Evolutionary conservation across 2,888 invertebrate species (phyloP), one percentile per base, ranked within the genome.

Genomic region (Corythucha ciliata): DNA sequence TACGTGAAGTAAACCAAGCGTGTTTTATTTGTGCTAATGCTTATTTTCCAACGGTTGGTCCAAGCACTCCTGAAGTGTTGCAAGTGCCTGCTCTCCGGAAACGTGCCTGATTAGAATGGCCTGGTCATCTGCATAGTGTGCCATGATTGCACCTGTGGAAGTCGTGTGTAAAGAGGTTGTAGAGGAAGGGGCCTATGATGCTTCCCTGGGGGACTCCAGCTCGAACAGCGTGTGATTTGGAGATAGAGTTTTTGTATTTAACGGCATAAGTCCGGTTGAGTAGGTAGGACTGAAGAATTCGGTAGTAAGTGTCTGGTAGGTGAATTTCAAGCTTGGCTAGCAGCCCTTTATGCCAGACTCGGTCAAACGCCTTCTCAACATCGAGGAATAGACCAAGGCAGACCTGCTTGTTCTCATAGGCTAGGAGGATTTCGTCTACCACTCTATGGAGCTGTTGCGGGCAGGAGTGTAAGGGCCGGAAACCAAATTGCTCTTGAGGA

Each of bases 121-220:
- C 20, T 32, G 45, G 24, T 45, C 45, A 27, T 45, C 45, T 12
- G 22, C 47, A 20, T 34, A 34, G 12, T 34, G 33, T 22, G 34
- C 46, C 36, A 24, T 34, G 10, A 16, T 21, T 34, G 26, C 18
- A 25, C 34, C 16, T 36, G 16, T 46, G 52, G 12, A 48, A 18
- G 32, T 52, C 52, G 18, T 45, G 14, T 14, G 33, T 24, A 33
- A 47, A 47, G 16, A 47, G 4, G 16, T 18, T 34, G 37, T 52
- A 47, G 20, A 47, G 47, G 46, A 52, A 14, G 8, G 47, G 52
- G n/a, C 47, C 46, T 18, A 52, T n/a, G 25, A 52, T 33, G 29
- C 52, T 47, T n/a, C 52, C 52, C 24, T 52, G 52, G 20, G 52
- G 52, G 18, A 52, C 47, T 12, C 52, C 40, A 24, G 52, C 52